A percentile compares a stretch with the other conserved stretches of the same genome.
Conservation (phyloP, 2,113 vertebrate genomes). For the Odobenus rosmarus region DNA sequence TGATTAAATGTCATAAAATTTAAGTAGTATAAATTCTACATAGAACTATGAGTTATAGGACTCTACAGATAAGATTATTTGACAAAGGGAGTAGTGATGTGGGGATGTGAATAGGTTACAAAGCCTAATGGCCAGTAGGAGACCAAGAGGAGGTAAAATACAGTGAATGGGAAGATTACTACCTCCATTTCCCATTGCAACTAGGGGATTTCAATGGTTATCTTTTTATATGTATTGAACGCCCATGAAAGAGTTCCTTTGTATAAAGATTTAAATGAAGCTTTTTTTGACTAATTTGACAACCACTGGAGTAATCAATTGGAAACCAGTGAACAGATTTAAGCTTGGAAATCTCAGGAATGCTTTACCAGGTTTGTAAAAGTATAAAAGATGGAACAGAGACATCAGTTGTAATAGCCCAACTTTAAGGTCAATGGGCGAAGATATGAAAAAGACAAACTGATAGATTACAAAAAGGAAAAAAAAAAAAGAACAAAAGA, state of each 20-base stretch:
- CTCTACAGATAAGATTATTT: neutral
- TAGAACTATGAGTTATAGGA: neutral
- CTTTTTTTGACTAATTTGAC: neutral
- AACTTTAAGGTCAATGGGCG: neutral
- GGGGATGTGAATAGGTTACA: neutral
- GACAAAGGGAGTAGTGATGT: neutral
- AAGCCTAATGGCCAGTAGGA: fast-evolving
- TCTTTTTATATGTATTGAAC: neutral
- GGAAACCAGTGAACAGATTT: neutral
- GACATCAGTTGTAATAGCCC: neutral
- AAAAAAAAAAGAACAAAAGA: neutral
- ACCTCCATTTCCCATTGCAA: neutral
- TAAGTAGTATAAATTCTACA: neutral
- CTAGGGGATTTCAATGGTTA: neutral
- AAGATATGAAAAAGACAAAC: neutral
- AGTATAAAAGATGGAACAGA: neutral
- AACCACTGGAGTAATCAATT: neutral
- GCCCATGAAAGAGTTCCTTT: neutral
- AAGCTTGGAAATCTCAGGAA: neutral
- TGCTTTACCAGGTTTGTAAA: neutral
- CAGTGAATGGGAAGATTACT: neutral
- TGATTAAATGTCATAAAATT: neutral
- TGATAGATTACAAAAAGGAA: neutral
- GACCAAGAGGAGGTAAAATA: neutral
- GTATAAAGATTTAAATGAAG: neutral